These are phyloP conservation scores for Hypsibius dujardini DNA, from an alignment of 1,140 invertebrate species.

Conservation along the genomic window DNA sequence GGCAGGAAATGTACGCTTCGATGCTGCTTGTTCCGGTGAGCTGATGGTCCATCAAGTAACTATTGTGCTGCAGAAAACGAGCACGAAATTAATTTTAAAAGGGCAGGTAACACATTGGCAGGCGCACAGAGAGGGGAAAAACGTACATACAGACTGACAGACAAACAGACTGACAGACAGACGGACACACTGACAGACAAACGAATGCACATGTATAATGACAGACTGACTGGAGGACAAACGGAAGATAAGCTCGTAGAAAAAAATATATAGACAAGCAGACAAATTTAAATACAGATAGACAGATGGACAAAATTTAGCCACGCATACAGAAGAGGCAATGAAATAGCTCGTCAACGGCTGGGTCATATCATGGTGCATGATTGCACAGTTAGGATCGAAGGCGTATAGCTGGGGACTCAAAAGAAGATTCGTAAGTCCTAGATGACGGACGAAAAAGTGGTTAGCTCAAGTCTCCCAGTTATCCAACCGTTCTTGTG, in stretches of 20 bases:
- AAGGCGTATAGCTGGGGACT: background rate
- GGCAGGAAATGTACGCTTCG: conserved; percentile 17
- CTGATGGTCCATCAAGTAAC: conserved; percentile 6
- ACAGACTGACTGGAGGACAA: background rate
- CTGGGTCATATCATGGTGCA: conserved; percentile 45
- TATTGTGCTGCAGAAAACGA: conserved; percentile 32
- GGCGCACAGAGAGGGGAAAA: too few species aligned
- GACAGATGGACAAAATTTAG: too few species aligned
- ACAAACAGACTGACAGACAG: too few species aligned
- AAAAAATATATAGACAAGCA: too few species aligned
- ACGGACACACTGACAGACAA: conserved; percentile 33
- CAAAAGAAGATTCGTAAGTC: background rate
- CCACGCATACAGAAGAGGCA: conserved; percentile 2
- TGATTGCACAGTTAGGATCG: conserved; percentile 21
- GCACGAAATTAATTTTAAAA: too few species aligned
- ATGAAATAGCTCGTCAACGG: conserved; percentile 48
- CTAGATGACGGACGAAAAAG: background rate
- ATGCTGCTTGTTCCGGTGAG: conserved; percentile 15
- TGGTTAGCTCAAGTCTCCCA: too few species aligned
- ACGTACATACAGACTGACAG: too few species aligned
- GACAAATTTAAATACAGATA: too few species aligned
- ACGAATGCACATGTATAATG: background rate
- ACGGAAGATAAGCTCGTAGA: too few species aligned
- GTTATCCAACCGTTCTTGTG: too few species aligned
- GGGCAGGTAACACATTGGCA: too few species aligned